These are phyloP conservation scores for Microcebus lehilahytsara DNA, from an alignment of 2,113 vertebrate genomes.

Conservation along the genomic window DNA sequence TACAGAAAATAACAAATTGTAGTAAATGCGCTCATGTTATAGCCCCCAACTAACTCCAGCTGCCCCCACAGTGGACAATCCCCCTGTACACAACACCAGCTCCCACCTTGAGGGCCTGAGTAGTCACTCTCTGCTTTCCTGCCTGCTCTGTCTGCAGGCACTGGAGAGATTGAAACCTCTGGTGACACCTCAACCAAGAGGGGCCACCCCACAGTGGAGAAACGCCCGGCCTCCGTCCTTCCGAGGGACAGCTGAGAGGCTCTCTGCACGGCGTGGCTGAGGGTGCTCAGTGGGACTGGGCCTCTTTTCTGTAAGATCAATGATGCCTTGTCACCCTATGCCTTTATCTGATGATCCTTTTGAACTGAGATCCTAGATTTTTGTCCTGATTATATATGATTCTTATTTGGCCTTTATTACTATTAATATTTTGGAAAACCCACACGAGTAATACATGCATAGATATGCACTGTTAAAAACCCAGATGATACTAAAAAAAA, in stretches of 20 bases:
- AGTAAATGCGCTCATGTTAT: neutral
- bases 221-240: no score
- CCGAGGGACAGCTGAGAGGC: neutral
- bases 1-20: neutral
- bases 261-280: fast-evolving
- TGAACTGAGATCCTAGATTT: neutral
- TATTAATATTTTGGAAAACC: neutral
- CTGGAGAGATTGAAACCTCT: neutral
- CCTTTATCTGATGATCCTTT: neutral
- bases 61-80: neutral
- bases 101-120: neutral
- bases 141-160: neutral
- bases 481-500: neutral
- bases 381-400: neutral
- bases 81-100: neutral
- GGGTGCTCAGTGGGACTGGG: neutral
- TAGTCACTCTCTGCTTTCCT: neutral
- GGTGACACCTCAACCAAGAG: neutral
- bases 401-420: neutral
- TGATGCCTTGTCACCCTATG: neutral
- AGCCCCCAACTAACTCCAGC: fast-evolving
- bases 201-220: neutral
- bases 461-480: neutral
- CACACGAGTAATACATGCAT: no score
- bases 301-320: neutral